phyloP scores from a whole-genome alignment of 2,888 invertebrate species.

The Diaprepes abbreviatus region DNA sequence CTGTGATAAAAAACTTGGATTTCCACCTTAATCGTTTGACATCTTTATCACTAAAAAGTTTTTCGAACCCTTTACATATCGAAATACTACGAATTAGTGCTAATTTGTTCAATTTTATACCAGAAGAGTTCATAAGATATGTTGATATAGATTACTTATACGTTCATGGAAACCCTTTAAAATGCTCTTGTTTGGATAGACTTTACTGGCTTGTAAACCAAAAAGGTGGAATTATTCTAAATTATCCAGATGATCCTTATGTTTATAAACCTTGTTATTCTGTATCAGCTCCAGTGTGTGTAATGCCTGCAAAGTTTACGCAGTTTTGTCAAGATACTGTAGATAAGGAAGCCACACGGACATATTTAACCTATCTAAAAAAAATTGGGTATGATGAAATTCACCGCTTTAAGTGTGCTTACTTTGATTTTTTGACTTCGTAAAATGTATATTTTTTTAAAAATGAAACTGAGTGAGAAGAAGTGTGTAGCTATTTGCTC shows the following conservation, averaged over 20 bases:
- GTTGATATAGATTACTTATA: background rate
- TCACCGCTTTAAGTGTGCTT: constrained; percentile 3
- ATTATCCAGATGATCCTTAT: background rate
- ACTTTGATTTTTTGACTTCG: background rate
- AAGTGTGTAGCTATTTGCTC: no score
- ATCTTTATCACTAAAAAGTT: background rate
- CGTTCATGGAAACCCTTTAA: background rate
- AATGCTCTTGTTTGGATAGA: background rate
- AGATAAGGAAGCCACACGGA: background rate
- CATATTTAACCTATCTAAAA: background rate
- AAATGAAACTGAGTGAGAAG: no score
- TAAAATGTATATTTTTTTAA: no score
- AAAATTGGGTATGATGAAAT: background rate
- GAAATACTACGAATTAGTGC: background rate
- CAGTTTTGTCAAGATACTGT: background rate
- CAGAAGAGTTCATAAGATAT: background rate
- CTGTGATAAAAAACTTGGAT: background rate
- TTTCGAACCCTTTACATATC: background rate
- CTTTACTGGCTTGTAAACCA: background rate
- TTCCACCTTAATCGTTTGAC: background rate
- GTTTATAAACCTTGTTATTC: constrained; percentile 13
- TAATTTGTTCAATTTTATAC: background rate
- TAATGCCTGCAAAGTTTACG: background rate
- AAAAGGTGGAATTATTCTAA: background rate
- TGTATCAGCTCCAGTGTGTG: background rate